phyloP scores from a whole-genome alignment of 2,888 invertebrate genomes.

The Clistopyga incitator region DNA sequence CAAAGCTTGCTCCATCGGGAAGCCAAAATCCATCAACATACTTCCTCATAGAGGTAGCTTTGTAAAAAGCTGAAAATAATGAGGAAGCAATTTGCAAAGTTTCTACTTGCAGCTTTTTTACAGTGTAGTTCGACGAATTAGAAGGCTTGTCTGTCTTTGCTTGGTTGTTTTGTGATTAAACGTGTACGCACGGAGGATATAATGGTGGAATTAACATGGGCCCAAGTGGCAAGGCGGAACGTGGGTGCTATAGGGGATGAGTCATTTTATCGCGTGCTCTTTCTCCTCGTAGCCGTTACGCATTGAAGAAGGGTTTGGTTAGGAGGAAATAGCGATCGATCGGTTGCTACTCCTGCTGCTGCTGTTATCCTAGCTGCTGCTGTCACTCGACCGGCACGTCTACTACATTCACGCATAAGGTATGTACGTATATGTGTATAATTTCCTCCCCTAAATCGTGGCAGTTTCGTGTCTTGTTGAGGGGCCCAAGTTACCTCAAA shows the following conservation, averaged over 20 bases:
- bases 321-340: constrained; percentile 19
- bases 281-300: background rate
- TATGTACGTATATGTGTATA: no score
- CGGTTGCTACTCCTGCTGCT: background rate
- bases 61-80: no score
- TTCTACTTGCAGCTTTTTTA: no score
- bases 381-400: constrained; percentile 13
- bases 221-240: constrained; percentile 21
- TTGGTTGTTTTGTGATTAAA: constrained; percentile 16
- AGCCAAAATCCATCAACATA: no score
- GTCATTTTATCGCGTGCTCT: constrained; percentile 49
- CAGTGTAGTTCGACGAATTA: background rate
- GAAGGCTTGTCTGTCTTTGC: constrained; percentile 24
- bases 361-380: background rate
- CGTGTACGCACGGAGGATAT: background rate
- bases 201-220: constrained; percentile 17
- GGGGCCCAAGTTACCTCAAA: no score
- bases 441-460: no score
- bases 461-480: no score
- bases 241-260: constrained; percentile 53
- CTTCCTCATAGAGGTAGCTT: no score
- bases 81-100: no score
- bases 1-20: no score
- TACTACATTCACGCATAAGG: background rate
- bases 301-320: constrained; percentile 24